Base-by-base conservation (phyloP, 2,113 vertebrate genomes). In the Prionailurus bengalensis region DNA sequence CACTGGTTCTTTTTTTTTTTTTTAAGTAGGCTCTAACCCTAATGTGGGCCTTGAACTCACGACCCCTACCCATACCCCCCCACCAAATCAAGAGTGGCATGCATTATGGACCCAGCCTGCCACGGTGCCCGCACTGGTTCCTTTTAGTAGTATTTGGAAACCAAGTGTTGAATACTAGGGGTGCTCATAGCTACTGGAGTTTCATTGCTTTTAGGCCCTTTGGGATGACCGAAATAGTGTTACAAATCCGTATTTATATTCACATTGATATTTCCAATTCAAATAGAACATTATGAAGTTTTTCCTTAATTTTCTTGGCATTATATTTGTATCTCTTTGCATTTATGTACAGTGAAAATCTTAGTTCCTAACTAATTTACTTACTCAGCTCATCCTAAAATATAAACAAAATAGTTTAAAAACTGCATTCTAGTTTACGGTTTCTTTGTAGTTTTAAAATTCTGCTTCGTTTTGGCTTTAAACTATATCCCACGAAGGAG, bases 371-470 rank as follows among this genome's bases (percentile, higher is more conserved):
- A 80, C n/a, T 79, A 68, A 74, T 86, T 83, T 55, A 89, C 68
- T 89, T 82, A 95, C 31, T 88, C 29, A 74, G 55, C 70, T 95
- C 53, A 70, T 39, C 23, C 70, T 91, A 91, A 91, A 78, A 78
- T 48, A 39, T 70, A 86, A 17, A 58, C 33, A 39, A 85, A 76
- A 80, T 17, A 70, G 27, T 80, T 91, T 33, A 63, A 87, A 95
- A 71, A 65, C 51, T 55, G 45, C 11, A 45, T 55, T 73, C 14
- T 63, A 63, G 21, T 45, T 70, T 80, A 71, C 79, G 25, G 71
- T 81, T 92, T 87, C 42, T 73, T 42, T 74, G 42, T 25, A 81
- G 65, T 39, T 92, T 88, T 65, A 53, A 65, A 78, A n/a, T 39
- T 25, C 25, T 25, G 51, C 86, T 79, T 83, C 70, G 51, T 58